phyloP scores from a whole-genome alignment of 2,113 vertebrate species.

The Ptychochromis oligacanthus region DNA sequence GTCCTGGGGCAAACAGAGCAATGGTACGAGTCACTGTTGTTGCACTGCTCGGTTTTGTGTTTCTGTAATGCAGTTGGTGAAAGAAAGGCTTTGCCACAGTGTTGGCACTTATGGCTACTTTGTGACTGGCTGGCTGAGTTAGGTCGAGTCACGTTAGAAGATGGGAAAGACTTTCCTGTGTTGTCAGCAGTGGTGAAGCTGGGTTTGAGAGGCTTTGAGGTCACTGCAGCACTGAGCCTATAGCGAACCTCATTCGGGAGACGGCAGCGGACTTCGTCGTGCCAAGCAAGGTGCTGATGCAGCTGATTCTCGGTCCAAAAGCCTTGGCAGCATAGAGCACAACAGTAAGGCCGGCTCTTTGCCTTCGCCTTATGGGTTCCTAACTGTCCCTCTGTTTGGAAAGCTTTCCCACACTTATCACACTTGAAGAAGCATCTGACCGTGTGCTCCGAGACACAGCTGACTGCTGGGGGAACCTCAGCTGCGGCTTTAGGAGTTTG shows the following conservation, averaged over 20 bases:
- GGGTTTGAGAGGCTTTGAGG: slow-evolving; percentile 43
- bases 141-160: background rate
- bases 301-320: slow-evolving; percentile 81
- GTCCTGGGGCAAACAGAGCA: slow-evolving; percentile 74
- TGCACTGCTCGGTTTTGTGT: slow-evolving; percentile 62
- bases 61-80: slow-evolving; percentile 63
- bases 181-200: background rate
- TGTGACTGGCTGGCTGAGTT: slow-evolving; percentile 19
- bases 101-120: slow-evolving; percentile 69
- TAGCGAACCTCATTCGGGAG: slow-evolving; percentile 80
- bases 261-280: slow-evolving; percentile 79
- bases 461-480: slow-evolving; percentile 20
- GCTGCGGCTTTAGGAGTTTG: slow-evolving; percentile 17
- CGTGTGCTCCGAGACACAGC: slow-evolving; percentile 33
- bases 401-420: slow-evolving; percentile 81
- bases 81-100: slow-evolving; percentile 72
- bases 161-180: background rate
- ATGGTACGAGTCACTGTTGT: slow-evolving; percentile 49
- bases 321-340: slow-evolving; percentile 80
- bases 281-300: slow-evolving; percentile 82
- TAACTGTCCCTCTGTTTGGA: slow-evolving; percentile 74
- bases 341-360: slow-evolving; percentile 74
- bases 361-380: slow-evolving; percentile 70
- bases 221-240: slow-evolving; percentile 67
- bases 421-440: slow-evolving; percentile 80